Evolutionary conservation across 2,113 vertebrate species (phyloP).

Genomic region (Pycnonotus jocosus): DNA sequence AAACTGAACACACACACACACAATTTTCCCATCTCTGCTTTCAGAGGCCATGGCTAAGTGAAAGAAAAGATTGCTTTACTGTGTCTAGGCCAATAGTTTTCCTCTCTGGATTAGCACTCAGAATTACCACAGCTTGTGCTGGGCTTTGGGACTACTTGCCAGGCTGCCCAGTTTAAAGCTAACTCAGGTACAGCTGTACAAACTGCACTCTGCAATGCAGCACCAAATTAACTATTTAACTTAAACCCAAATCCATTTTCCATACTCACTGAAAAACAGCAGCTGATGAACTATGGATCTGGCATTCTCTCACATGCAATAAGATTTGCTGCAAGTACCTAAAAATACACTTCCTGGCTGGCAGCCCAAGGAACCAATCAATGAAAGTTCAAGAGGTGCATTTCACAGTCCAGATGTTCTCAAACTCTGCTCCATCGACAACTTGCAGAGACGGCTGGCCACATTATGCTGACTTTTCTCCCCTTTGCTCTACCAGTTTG

Average conservation of each 20-base stretch:
- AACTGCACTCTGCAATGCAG: slow-evolving; percentile 14
- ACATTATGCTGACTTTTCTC: not conserved
- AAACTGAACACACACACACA: not conserved
- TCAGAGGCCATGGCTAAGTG: not conserved
- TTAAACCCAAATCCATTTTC: not conserved
- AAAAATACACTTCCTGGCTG: slow-evolving; percentile 45
- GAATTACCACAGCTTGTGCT: not conserved
- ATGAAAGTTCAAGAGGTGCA: slow-evolving; percentile 48
- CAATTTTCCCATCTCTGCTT: not conserved
- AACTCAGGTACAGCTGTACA: not conserved
- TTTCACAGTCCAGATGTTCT: slow-evolving; percentile 53
- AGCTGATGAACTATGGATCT: slow-evolving; percentile 20
- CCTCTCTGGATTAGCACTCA: not conserved
- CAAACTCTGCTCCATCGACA: not conserved
- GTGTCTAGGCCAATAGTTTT: not conserved
- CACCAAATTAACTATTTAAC: slow-evolving; percentile 3
- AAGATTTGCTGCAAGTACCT: slow-evolving; percentile 43
- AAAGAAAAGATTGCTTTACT: not conserved
- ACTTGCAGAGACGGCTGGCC: not conserved
- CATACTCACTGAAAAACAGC: not conserved
- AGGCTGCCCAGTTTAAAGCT: not conserved
- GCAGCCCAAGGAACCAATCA: slow-evolving; percentile 29
- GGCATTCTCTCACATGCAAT: not conserved
- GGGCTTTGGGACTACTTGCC: not conserved
- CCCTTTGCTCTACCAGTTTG: not conserved